These are phyloP conservation scores for Ginglymostoma cirratum DNA, from an alignment of 2,113 vertebrate species.

Conservation along the genomic window DNA sequence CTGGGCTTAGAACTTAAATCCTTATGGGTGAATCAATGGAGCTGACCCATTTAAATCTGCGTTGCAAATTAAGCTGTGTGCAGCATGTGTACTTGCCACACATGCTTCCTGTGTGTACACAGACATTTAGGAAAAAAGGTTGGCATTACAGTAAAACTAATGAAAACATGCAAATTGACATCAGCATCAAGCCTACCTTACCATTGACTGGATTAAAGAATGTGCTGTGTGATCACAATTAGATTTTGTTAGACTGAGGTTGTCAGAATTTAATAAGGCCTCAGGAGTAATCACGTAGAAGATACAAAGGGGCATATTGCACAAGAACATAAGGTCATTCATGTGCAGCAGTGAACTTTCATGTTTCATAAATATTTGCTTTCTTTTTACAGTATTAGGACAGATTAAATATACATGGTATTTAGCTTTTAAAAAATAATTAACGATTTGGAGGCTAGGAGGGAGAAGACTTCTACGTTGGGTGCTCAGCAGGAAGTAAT, in stretches of 20 bases:
- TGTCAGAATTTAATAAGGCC: slow-evolving; percentile 21
- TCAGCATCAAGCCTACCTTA: not conserved
- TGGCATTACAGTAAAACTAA: not conserved
- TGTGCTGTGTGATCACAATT: not conserved
- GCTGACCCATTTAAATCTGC: slow-evolving; percentile 17
- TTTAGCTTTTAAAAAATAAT: not conserved
- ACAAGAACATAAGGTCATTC: slow-evolving; percentile 16
- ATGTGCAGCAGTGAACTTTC: not conserved
- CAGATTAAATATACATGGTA: slow-evolving; percentile 30
- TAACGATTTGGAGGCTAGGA: not conserved
- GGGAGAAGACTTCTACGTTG: not conserved
- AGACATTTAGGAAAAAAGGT: not conserved
- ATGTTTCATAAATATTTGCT: slow-evolving; percentile 31
- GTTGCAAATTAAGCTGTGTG: not conserved
- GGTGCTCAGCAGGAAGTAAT: not conserved
- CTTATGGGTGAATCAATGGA: not conserved
- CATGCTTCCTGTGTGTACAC: not conserved
- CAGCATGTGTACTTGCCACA: not conserved
- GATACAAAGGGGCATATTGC: not conserved
- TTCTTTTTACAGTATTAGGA: slow-evolving; percentile 23
- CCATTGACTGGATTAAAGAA: not conserved
- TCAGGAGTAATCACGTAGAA: not conserved
- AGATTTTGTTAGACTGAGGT: not conserved
- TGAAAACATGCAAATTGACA: not conserved
- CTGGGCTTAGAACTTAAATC: slow-evolving; percentile 18